These are phyloP conservation scores for Trissolcus japonicus DNA, from an alignment of 2,888 invertebrate species.

Conservation along the genomic window DNA sequence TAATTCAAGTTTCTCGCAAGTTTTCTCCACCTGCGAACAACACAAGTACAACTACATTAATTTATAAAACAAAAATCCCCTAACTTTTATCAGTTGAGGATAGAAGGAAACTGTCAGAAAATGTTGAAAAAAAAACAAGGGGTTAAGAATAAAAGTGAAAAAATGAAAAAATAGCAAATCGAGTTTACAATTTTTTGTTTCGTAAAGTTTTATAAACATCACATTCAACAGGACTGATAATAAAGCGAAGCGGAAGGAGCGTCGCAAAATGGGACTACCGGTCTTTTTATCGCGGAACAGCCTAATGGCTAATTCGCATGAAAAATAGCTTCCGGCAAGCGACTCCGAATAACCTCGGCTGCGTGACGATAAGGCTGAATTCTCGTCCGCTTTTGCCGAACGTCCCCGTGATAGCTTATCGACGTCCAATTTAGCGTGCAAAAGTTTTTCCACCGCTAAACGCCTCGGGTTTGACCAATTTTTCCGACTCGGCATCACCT, in stretches of 20 bases:
- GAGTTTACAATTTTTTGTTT: slow-evolving; percentile 6
- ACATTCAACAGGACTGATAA: slow-evolving; percentile 23
- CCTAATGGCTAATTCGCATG: slow-evolving; percentile 55
- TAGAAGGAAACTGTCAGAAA: no score
- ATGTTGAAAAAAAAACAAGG: background rate
- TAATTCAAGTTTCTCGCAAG: no score
- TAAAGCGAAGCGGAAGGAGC: slow-evolving; percentile 44
- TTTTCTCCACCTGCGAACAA: no score
- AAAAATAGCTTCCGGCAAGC: slow-evolving; percentile 45
- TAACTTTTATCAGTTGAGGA: no score
- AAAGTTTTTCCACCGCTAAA: background rate
- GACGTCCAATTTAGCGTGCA: slow-evolving; percentile 26
- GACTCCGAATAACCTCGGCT: slow-evolving; percentile 5
- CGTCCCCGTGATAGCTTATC: slow-evolving; percentile 30
- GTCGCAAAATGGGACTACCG: slow-evolving; percentile 52
- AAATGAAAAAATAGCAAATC: background rate
- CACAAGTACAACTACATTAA: background rate
- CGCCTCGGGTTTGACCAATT: slow-evolving; percentile 15
- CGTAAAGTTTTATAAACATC: no score
- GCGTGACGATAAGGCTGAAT: slow-evolving; percentile 27
- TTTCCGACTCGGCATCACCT: background rate
- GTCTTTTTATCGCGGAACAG: slow-evolving; percentile 48
- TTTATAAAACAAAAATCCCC: no score
- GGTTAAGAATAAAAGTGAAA: background rate
- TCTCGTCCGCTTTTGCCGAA: slow-evolving; percentile 30